Conservation (phyloP, 2,888 invertebrate genomes). For the Osedax frankpressi region DNA sequence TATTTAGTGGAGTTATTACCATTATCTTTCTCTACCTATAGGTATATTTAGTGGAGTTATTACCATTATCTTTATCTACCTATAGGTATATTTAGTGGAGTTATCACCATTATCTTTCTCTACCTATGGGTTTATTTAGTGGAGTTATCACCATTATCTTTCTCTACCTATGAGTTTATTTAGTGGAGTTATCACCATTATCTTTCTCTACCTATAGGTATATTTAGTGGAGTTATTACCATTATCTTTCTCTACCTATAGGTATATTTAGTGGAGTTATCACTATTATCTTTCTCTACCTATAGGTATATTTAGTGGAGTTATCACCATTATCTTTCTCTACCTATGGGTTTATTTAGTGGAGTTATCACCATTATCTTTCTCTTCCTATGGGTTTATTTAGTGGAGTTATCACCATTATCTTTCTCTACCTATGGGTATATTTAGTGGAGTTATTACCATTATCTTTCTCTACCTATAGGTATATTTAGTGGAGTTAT, state of each 20-base stretch:
- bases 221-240: neutral
- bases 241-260: no score
- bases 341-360: slow-evolving; percentile 48
- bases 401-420: no score
- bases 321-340: slow-evolving; percentile 48
- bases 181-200: slow-evolving; percentile 30
- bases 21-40: neutral
- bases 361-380: neutral
- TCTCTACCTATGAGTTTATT: no score
- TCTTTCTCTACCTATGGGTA: no score
- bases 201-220: neutral
- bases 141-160: no score
- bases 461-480: neutral
- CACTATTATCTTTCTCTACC: neutral
- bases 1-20: slow-evolving; percentile 38
- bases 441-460: slow-evolving; percentile 38
- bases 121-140: neutral
- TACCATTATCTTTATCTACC: no score
- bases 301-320: neutral
- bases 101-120: neutral
- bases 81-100: slow-evolving; percentile 49
- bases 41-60: neutral
- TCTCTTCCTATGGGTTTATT: neutral
- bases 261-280: slow-evolving; percentile 47
- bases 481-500: slow-evolving; percentile 30